Conservation (phyloP, 2,113 vertebrate genomes). For the Candoia aspera region DNA sequence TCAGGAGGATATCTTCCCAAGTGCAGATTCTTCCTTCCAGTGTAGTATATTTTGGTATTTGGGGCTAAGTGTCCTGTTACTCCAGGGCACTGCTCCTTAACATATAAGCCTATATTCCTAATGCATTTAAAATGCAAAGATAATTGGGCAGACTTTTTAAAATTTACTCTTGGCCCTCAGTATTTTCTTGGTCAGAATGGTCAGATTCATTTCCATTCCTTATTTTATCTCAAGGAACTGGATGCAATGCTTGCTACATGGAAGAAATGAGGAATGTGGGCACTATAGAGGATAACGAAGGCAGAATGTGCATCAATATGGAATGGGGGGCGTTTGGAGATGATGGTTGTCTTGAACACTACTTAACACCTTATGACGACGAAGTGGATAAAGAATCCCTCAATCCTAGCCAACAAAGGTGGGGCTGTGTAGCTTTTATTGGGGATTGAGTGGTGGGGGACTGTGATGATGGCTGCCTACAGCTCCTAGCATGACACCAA, state of each 20-base stretch:
- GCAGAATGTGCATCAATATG: slow-evolving; percentile 80
- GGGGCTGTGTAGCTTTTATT: not conserved
- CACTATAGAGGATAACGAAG: slow-evolving; percentile 51
- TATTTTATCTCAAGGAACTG: slow-evolving; percentile 67
- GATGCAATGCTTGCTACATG: slow-evolving; percentile 82
- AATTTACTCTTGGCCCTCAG: not conserved
- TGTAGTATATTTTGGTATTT: not conserved
- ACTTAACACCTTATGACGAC: slow-evolving; percentile 67
- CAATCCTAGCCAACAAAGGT: slow-evolving; percentile 77
- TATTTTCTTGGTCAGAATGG: slow-evolving; percentile 3
- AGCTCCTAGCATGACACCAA: not conserved
- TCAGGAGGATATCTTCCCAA: not conserved
- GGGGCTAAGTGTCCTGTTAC: not conserved
- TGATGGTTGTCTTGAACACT: slow-evolving; percentile 60
- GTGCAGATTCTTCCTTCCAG: not conserved
- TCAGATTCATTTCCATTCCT: accelerated
- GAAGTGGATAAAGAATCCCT: slow-evolving; percentile 70
- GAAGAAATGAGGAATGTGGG: slow-evolving; percentile 75
- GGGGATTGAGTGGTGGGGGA: not conserved
- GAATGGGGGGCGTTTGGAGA: slow-evolving; percentile 83
- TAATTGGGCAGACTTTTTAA: not conserved
- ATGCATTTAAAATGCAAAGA: not conserved
- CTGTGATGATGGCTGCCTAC: not conserved
- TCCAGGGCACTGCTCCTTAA: not conserved
- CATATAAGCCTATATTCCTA: not conserved